Base-by-base conservation (phyloP, 2,888 invertebrate species). In the Lamproptera curius region DNA sequence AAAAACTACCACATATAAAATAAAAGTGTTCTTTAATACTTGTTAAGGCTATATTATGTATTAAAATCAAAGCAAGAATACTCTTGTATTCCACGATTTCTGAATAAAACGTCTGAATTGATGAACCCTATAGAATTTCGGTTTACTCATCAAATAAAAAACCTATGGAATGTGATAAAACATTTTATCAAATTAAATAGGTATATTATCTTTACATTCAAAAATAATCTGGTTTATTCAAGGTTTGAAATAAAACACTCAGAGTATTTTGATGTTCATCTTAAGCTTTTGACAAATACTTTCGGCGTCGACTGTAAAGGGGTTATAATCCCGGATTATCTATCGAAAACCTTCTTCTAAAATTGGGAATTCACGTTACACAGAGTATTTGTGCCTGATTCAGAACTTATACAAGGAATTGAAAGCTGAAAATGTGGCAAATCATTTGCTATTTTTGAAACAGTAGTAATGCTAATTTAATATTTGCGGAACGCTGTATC, bases 261-360 rank as follows among this genome's bases (percentile, higher is more conserved):
- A 13, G 23, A 38, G 8, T 38, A 20, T 9, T 38, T 23, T 54
- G 64, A 68, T 68, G 67, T 64, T 58, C 62, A 61, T 59, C 63
- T 2, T 76, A 76, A 78, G 68, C 76, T 70, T 66, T 72, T 74
- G 73, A 75, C 65, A 68, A 72, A 67, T 65, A 69, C 69, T 63
- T 62, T 41, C 59, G 57, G 53, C 58, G 58, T 55, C 58, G 58
- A 51, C 58, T 34, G 6, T 62, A 67, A 77, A 76, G 70, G 69
- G 76, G 71, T 71, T 62, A 64, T 73, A 78, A 79, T 74, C 76
- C 75, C 61, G 69, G 77, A 77, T 83, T 78, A 83, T 82, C 81
- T 76, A 65, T 58, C 63, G 64, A 63, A 67, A 72, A 80, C 82
- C 78, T 69, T 78, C 67, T 77, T 80, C 62, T 62, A 63, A 76